Evolutionary conservation across 2,888 invertebrate genomes (phyloP), one percentile per base, ranked within the genome.

Genomic region (Ophioninae sp.): DNA sequence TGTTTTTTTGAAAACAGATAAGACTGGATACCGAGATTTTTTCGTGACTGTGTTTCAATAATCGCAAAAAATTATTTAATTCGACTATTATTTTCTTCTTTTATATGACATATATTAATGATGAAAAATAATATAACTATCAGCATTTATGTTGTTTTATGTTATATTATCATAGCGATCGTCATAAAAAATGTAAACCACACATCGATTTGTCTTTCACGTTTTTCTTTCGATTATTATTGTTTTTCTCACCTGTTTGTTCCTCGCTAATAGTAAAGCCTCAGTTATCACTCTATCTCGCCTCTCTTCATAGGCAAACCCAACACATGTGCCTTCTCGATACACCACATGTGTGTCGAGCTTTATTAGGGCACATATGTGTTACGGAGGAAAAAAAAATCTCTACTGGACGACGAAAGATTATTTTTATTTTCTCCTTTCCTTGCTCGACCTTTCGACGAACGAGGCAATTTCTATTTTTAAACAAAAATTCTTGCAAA

Each of bases 361-460:
- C 2, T 8, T 59, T 22, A n/a, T 20, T 8, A 59, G 22, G 20
- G 59, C 22, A 59, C 20, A 9, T 71, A 41, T 30, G 56, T 69
- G 68, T 63, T 69, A 20, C 20, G 41, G 37, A 17, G 22, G 9
- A 67, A 64, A 61, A 79, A 79, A 64, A 80, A 77, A 82, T 23
- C 23, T 1, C 20, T 39, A 67, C 41, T 58, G 76, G 23, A 64
- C 72, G 67, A 73, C 39, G 56, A 30, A 67, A 56, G 72, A 67
- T 73, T 79, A 71, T 73, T 79, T 72, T 79, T 83, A 79, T 79
- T 83, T 76, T 79, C 72, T 78, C 71, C 44, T 76, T 77, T 61
- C 65, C 75, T 61, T 72, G 41, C 30, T 67, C 39, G 79, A 79
- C 79, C 76, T 83, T 79, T 80, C 67, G 68, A 68, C 79, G 67